Conservation (phyloP, 2,888 invertebrate species). For the Hirtodrosophila cameraria region DNA sequence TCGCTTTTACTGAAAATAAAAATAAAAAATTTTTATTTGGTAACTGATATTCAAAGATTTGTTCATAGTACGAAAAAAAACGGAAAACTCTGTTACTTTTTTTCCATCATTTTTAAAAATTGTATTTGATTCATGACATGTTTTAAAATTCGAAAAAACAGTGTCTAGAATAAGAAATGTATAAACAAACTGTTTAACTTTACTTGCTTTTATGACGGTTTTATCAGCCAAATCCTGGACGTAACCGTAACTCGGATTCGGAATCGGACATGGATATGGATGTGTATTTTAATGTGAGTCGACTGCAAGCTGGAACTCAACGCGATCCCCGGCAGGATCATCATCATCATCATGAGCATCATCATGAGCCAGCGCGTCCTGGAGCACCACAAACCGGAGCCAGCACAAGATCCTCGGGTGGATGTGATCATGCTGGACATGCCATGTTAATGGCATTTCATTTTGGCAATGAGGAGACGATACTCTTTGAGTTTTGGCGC, state of each 20-base stretch:
- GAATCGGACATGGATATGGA: constrained; percentile 24
- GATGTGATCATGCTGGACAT: not conserved
- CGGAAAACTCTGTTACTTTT: too few species aligned
- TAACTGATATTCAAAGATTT: too few species aligned
- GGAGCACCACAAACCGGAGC: not conserved
- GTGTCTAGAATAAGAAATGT: constrained; percentile 14
- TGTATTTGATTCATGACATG: too few species aligned
- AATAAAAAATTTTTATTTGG: too few species aligned
- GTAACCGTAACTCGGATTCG: too few species aligned
- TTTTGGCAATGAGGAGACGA: constrained; percentile 34
- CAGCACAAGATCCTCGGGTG: not conserved
- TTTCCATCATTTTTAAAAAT: too few species aligned
- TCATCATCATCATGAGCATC: constrained; percentile 21
- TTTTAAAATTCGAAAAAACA: constrained; percentile 7
- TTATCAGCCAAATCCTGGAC: constrained; percentile 6
- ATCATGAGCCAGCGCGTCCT: not conserved
- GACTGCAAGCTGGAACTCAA: not conserved
- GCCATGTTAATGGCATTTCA: constrained; percentile 48
- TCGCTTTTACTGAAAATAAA: too few species aligned
- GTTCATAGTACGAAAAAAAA: too few species aligned
- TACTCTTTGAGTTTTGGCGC: constrained; percentile 59
- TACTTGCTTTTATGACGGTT: constrained; percentile 10
- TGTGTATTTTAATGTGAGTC: constrained; percentile 10
- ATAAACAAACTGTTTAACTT: not conserved
- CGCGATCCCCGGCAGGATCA: constrained; percentile 18